Conservation (phyloP, 92 coral and sea anemone species). For the Micromussa lordhowensis region DNA sequence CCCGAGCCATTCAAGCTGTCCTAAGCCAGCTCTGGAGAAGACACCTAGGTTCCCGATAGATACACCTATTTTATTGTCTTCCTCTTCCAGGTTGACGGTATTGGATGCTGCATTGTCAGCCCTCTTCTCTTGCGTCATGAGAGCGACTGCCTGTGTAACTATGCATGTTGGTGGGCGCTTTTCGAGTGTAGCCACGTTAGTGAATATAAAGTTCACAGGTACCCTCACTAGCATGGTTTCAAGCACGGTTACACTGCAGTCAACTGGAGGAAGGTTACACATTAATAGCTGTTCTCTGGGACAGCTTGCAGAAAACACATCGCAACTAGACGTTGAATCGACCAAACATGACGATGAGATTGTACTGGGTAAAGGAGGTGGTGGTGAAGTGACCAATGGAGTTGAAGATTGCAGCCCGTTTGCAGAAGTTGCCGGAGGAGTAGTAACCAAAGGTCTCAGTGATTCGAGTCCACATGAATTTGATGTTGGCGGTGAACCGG, state of each 20-base stretch:
- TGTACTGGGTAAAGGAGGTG: too few relatives aligned
- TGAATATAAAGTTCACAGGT: slow-evolving; percentile 1
- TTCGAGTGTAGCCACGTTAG: background rate
- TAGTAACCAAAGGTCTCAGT: background rate
- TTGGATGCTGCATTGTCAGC: background rate
- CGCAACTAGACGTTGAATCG: background rate
- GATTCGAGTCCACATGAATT: too few relatives aligned
- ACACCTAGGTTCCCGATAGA: slow-evolving; percentile 1
- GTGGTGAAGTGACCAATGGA: background rate
- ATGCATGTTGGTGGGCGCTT: slow-evolving; percentile 20
- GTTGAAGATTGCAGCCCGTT: background rate
- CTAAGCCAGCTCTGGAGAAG: background rate
- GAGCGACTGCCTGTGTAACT: background rate
- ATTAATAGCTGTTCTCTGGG: slow-evolving; percentile 1
- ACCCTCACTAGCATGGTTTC: background rate
- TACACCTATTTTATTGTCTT: background rate
- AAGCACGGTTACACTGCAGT: slow-evolving; percentile 7
- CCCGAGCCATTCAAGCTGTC: slow-evolving; percentile 1
- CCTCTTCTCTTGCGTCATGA: background rate
- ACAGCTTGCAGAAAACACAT: slow-evolving; percentile 11
- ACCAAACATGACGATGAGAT: background rate
- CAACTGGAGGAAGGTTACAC: background rate
- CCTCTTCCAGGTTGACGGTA: background rate
- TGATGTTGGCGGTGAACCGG: background rate
- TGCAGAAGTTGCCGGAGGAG: background rate